Base-by-base conservation (phyloP, 2,888 invertebrate species). In the Sminthurides aquaticus region DNA sequence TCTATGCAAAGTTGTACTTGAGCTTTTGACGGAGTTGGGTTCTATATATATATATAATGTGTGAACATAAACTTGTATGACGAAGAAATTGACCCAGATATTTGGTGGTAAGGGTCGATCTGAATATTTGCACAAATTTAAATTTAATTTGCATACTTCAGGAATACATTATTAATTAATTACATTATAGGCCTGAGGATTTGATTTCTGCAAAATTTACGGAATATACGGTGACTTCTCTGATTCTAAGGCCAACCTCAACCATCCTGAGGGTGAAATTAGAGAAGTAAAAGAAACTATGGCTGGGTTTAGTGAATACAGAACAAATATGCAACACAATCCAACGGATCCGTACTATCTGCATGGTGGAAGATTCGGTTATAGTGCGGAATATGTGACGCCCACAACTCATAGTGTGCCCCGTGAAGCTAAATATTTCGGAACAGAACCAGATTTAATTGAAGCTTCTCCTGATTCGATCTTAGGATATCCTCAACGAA, bases 191-290 rank as follows among this genome's bases (percentile, higher is more conserved):
- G n/a, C n/a, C n/a, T n/a, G n/a, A n/a, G n/a, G n/a, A n/a, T n/a
- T n/a, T n/a, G n/a, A n/a, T n/a, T n/a, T n/a, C n/a, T n/a, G n/a
- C 72, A 72, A 72, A 67, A 71, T 72, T 71, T 72, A 71, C 72
- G 71, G 72, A 43, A 69, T 72, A 64, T 71, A 69, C 61, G 66
- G 65, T 28, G 57, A 60, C 57, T 63, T 65, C 65, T 54, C 56
- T 48, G 54, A 65, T 54, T 34, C 49, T 22, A 49, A 61, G n/a
- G 22, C 49, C 26, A 52, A 61, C 28, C 43, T 60, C 29, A 27
- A 24, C 27, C 18, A 49, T 28, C 29, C 54, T 18, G 49, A 55
- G 49, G 34, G 22, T 15, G 57, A 20, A 43, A 48, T 62, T 49
- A 57, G 57, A 57, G 62, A 57, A 62, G 57, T 8, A 5, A 48